A percentile compares a stretch with the other conserved stretches of the same genome.
phyloP scores from a whole-genome alignment of 2,797 vertebrate genomes.

The Gymnoscopelus microlampas region DNA sequence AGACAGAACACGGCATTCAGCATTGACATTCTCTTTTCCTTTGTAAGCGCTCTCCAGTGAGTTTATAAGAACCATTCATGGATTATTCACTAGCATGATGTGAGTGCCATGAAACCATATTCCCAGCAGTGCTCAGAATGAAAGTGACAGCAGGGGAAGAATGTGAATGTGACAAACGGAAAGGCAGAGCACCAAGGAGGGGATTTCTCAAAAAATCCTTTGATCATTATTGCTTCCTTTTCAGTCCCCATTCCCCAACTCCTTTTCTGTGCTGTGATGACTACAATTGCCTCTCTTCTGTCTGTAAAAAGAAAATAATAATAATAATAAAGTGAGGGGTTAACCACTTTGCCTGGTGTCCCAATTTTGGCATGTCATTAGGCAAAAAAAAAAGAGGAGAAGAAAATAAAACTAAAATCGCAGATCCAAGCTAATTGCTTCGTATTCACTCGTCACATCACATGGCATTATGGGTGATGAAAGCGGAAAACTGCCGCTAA shows the following conservation, averaged over 20 bases:
- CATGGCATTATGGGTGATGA: conserved; percentile 36
- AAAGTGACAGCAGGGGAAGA: conserved; percentile 24
- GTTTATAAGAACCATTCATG: conserved; percentile 13
- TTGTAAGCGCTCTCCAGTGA: conserved; percentile 25
- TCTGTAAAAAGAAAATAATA: not conserved
- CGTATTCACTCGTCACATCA: conserved; percentile 1
- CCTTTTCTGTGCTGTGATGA: conserved; percentile 35
- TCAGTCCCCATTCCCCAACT: conserved; percentile 7
- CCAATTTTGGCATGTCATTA: too few species aligned
- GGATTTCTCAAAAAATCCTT: conserved; percentile 12
- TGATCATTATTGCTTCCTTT: conserved; percentile 34
- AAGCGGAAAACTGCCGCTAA: conserved; percentile 36
- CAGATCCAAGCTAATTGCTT: too few species aligned
- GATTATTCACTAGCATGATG: conserved; percentile 42
- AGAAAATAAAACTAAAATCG: too few species aligned
- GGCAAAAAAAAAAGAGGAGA: too few species aligned
- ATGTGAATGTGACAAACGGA: conserved; percentile 34
- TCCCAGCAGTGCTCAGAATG: conserved; percentile 25
- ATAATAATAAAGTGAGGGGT: too few species aligned
- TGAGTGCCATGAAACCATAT: conserved; percentile 25
- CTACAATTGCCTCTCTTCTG: not conserved
- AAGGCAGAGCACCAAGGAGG: conserved; percentile 26
- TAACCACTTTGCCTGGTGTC: too few species aligned
- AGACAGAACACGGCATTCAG: conserved; percentile 21
- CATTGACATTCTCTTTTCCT: conserved; percentile 31